Evolutionary conservation across 2,888 invertebrate species (phyloP).

Genomic region (Allolobophora icterica): DNA sequence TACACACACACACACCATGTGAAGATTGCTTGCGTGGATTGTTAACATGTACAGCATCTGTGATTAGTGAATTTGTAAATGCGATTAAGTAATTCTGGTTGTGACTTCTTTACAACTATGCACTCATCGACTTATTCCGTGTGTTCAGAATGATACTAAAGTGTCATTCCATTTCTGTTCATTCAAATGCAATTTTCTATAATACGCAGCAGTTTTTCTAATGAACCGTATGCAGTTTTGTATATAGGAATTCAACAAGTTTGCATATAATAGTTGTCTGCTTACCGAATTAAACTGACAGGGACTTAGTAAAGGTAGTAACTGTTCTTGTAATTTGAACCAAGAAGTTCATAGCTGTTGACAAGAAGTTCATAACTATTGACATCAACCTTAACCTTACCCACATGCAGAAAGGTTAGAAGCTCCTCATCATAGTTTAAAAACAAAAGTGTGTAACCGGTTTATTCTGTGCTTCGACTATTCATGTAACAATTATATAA

Average conservation of each 20-base stretch:
- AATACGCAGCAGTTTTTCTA: not conserved
- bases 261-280: not conserved
- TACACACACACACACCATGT: not conserved
- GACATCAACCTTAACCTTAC: too few relatives aligned
- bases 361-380: too few relatives aligned
- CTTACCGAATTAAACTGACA: not conserved
- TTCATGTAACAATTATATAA: not conserved
- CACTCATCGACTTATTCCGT: not conserved
- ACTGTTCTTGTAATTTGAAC: not conserved
- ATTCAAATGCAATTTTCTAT: not conserved
- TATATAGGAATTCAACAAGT: not conserved
- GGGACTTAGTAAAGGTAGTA: not conserved
- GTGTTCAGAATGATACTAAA: not conserved
- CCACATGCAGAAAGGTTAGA: too few relatives aligned
- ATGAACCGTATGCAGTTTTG: not conserved
- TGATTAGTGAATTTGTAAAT: constrained; percentile 8
- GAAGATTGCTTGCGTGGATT: not conserved
- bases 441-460: not conserved
- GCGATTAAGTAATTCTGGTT: not conserved
- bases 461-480: not conserved
- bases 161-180: not conserved
- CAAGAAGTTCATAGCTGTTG: too few relatives aligned
- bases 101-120: not conserved
- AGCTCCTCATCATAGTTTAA: too few relatives aligned
- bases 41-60: not conserved